Conservation (phyloP, 2,888 invertebrate species). For the Mythimna loreyi region DNA sequence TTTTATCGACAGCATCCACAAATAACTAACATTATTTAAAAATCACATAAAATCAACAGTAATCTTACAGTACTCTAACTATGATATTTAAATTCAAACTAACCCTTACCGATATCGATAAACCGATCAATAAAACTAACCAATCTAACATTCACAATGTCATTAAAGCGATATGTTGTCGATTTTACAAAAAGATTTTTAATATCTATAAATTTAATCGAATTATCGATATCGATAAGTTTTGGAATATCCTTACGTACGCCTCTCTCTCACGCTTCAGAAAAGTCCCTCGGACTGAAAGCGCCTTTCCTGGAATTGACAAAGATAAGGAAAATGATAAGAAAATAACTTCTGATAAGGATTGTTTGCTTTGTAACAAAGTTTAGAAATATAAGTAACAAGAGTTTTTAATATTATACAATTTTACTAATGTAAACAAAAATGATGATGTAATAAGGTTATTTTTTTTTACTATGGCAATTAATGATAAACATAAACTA, state of each 20-base stretch:
- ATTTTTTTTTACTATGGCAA: no score
- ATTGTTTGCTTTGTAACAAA: background rate
- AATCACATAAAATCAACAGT: slow-evolving; percentile 66
- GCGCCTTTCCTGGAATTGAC: slow-evolving; percentile 56
- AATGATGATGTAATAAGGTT: background rate
- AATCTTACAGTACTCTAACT: slow-evolving; percentile 45
- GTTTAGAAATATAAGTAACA: no score
- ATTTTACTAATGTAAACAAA: background rate
- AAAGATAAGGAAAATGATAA: slow-evolving; percentile 30
- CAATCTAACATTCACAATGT: slow-evolving; percentile 10
- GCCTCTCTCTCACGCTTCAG: slow-evolving; percentile 49
- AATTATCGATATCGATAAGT: slow-evolving; percentile 43
- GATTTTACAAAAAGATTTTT: slow-evolving; percentile 12
- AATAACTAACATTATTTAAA: slow-evolving; percentile 43
- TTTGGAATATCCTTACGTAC: slow-evolving; percentile 47
- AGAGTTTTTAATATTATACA: no score
- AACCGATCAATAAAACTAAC: slow-evolving; percentile 12
- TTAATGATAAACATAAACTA: no score
- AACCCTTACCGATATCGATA: slow-evolving; percentile 31
- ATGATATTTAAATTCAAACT: slow-evolving; percentile 49
- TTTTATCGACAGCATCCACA: slow-evolving; percentile 45
- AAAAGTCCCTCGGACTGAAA: slow-evolving; percentile 55
- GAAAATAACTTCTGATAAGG: background rate
- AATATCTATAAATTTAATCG: slow-evolving; percentile 18
- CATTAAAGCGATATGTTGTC: slow-evolving; percentile 32